A percentile compares a stretch with the other conserved stretches of the same genome.
phyloP scores from a whole-genome alignment of 1,140 invertebrate species.

The Halictus rubicundus region DNA sequence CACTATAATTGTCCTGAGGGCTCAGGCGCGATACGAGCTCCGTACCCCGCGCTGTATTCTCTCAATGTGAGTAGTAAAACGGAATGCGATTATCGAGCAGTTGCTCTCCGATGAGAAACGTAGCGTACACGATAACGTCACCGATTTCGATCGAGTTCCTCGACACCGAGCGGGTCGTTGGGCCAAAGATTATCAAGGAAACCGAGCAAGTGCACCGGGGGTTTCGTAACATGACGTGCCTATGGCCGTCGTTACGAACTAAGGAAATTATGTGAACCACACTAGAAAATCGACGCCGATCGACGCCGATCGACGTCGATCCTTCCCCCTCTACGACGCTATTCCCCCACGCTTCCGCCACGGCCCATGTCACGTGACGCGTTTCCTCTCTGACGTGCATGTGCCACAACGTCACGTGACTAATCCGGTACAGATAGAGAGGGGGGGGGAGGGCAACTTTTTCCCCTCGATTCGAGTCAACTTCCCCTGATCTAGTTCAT shows the following conservation, averaged over 20 bases:
- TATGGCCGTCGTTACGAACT: too few species aligned
- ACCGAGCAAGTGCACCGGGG: constrained; percentile 45
- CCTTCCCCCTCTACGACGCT: too few species aligned
- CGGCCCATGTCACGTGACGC: too few species aligned
- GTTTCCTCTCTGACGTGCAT: too few species aligned
- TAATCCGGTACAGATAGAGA: too few species aligned
- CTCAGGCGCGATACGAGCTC: background rate
- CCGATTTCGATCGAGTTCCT: constrained; percentile 25
- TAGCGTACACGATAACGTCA: background rate
- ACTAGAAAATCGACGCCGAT: constrained; percentile 37
- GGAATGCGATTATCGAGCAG: background rate
- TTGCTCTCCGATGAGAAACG: background rate
- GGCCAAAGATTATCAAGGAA: constrained; percentile 56
- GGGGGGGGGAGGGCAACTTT: too few species aligned
- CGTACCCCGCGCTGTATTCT: background rate
- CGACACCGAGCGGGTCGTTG: constrained; percentile 34
- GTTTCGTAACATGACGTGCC: constrained; percentile 46
- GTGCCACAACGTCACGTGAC: too few species aligned
- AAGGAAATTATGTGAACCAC: too few species aligned
- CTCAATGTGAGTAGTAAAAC: background rate
- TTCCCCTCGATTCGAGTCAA: too few species aligned
- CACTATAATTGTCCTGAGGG: background rate
- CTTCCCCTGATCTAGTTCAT: too few species aligned
- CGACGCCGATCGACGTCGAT: too few species aligned
- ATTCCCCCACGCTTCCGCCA: too few species aligned